Conservation (phyloP, 2,113 vertebrate genomes). For the Felis chaus region DNA sequence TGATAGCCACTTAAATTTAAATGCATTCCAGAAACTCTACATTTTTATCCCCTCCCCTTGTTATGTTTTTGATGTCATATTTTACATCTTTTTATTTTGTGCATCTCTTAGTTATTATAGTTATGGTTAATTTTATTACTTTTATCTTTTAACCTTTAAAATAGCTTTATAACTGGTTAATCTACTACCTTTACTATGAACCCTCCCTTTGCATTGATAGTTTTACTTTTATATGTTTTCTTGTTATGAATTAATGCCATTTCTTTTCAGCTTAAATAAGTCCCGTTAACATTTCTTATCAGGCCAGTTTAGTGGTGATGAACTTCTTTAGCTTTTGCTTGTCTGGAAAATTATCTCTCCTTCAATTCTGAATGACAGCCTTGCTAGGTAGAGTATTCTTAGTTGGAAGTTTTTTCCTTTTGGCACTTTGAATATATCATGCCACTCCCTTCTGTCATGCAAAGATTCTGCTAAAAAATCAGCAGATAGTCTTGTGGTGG, state of each 20-base stretch:
- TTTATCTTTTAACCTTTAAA: background rate
- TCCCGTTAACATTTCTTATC: background rate
- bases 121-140: background rate
- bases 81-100: background rate
- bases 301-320: background rate
- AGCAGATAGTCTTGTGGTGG: background rate
- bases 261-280: background rate
- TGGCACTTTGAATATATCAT: background rate
- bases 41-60: background rate
- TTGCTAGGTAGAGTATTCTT: background rate
- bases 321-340: background rate
- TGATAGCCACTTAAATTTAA: background rate
- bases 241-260: background rate
- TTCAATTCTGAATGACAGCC: background rate
- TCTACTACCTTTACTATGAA: background rate
- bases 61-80: background rate
- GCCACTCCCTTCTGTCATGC: background rate
- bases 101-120: background rate
- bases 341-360: background rate
- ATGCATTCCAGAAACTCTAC: background rate
- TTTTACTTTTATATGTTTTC: background rate
- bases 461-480: background rate
- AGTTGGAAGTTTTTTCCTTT: background rate
- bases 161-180: background rate
- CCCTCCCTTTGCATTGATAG: background rate